These are phyloP conservation scores for Crypturellus undulatus DNA, from an alignment of 2,113 vertebrate species.

Conservation along the genomic window DNA sequence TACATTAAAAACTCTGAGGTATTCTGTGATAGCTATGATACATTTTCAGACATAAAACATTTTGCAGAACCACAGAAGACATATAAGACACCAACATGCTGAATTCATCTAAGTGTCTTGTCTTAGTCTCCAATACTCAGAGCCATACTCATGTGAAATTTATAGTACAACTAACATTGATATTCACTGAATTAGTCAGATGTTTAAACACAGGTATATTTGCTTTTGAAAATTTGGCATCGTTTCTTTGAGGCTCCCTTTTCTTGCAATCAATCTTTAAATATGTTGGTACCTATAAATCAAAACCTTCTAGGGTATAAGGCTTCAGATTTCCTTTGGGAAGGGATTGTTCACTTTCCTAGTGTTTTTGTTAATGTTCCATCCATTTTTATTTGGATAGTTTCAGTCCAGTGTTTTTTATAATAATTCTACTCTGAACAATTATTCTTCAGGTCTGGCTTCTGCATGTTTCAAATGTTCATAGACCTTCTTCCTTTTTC, in stretches of 20 bases:
- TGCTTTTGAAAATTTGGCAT: background rate
- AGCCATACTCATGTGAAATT: background rate
- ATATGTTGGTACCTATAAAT: background rate
- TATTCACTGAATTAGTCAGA: background rate
- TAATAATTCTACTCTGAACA: background rate
- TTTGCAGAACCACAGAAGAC: background rate
- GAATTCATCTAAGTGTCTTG: background rate
- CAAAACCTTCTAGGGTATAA: background rate
- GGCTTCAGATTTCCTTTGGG: background rate
- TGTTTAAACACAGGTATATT: background rate
- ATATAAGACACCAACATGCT: background rate
- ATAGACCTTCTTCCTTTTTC: background rate
- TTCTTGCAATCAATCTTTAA: background rate
- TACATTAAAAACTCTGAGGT: background rate
- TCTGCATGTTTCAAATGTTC: background rate
- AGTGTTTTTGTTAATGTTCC: background rate
- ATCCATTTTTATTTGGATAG: background rate
- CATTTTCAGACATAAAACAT: background rate
- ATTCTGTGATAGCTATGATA: background rate
- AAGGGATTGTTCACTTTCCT: background rate
- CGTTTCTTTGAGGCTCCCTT: background rate
- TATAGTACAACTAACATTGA: background rate
- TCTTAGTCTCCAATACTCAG: background rate
- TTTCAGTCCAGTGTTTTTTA: background rate
- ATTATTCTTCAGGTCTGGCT: background rate